These are phyloP conservation scores for Heterodera filipjevi DNA, from an alignment of 2,888 invertebrate species.

Conservation along the genomic window DNA sequence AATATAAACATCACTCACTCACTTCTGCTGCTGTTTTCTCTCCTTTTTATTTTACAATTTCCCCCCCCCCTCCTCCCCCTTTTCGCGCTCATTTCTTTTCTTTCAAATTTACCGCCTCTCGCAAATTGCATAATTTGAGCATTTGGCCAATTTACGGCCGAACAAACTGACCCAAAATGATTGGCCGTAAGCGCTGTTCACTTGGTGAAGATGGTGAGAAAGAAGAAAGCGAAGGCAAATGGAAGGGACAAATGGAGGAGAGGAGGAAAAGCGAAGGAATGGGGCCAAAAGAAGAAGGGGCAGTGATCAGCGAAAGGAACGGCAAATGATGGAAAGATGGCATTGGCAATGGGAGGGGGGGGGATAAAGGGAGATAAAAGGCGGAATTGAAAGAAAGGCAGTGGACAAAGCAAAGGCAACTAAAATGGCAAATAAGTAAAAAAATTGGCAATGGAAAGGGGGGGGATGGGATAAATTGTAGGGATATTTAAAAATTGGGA, in stretches of 20 bases:
- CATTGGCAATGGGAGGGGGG: not conserved
- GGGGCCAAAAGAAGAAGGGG: constrained; percentile 3
- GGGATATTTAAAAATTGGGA: not conserved
- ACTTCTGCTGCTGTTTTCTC: not conserved
- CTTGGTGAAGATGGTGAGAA: not conserved
- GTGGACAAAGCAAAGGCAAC: not conserved
- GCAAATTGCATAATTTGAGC: constrained; percentile 4
- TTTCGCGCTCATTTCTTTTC: not conserved
- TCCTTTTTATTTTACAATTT: not conserved
- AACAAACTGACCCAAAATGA: constrained; percentile 22
- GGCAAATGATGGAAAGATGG: not conserved
- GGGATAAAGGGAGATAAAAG: too few relatives aligned
- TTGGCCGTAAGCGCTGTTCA: constrained; percentile 13
- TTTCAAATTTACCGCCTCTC: not conserved
- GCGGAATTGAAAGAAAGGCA: not conserved
- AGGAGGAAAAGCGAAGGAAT: not conserved
- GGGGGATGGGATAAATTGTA: not conserved
- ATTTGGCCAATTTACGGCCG: constrained; percentile 1
- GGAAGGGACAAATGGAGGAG: constrained; percentile 3
- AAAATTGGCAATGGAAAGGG: not conserved
- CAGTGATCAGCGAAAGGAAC: not conserved
- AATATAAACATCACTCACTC: not conserved
- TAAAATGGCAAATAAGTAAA: too few relatives aligned
- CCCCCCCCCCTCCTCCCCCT: too few relatives aligned
- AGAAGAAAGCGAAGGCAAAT: not conserved